Evolutionary conservation across 1,140 invertebrate genomes (phyloP).

Genomic region (Drosophila setifemur): DNA sequence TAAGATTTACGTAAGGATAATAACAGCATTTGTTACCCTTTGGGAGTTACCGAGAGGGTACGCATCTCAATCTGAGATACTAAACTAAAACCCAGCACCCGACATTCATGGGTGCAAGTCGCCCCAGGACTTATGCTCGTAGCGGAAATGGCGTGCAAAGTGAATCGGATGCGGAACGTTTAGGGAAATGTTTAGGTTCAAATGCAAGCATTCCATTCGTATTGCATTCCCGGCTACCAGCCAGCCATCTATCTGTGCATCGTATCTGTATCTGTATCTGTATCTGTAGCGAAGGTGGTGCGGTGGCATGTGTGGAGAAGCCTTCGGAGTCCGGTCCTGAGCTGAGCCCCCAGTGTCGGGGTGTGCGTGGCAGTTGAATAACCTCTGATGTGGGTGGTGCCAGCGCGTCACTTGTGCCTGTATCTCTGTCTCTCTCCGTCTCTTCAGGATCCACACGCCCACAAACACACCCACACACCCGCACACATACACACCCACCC

Average conservation of each 20-base stretch:
- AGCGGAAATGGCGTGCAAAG: conserved; percentile 78
- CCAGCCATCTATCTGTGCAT: not conserved
- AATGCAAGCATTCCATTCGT: conserved; percentile 68
- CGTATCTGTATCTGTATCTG: conserved; percentile 18
- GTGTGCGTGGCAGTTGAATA: conserved; percentile 68
- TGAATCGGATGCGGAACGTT: conserved; percentile 72
- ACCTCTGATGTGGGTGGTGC: conserved; percentile 55
- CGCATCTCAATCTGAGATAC: conserved; percentile 38
- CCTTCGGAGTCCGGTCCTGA: conserved; percentile 32
- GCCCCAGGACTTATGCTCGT: conserved; percentile 48
- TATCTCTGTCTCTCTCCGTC: conserved; percentile 29
- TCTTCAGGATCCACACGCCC: conserved; percentile 45
- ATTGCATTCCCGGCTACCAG: conserved; percentile 15
- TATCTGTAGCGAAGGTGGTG: conserved; percentile 26
- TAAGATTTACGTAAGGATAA: no score
- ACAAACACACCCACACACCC: conserved; percentile 9
- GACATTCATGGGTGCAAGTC: conserved; percentile 16
- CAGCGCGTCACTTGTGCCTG: conserved; percentile 36
- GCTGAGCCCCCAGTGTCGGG: not conserved
- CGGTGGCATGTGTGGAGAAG: conserved; percentile 32
- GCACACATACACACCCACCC: not conserved
- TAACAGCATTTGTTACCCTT: not conserved
- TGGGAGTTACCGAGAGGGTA: conserved; percentile 17
- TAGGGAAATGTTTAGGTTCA: conserved; percentile 71
- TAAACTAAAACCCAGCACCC: conserved; percentile 11